Evolutionary conservation across 1,140 invertebrate genomes (phyloP).

Genomic region (Temnothorax nylanderi): DNA sequence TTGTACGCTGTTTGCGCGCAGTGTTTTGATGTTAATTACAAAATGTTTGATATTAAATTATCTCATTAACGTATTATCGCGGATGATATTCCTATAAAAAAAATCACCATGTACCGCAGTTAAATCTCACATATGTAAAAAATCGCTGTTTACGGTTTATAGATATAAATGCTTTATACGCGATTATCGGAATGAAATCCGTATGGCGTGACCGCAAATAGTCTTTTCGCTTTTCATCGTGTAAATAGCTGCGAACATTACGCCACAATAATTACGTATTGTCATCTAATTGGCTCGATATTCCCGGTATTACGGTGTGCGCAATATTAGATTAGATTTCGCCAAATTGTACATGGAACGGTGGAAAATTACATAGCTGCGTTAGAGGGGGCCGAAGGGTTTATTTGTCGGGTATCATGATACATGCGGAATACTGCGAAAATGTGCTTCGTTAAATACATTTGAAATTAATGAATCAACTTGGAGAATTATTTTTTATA

Average conservation of each 20-base stretch:
- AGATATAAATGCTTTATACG: background rate
- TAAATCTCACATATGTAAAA: background rate
- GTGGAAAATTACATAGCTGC: constrained; percentile 47
- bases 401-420: constrained; percentile 17
- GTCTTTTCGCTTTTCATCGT: constrained; percentile 51
- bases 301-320: constrained; percentile 36
- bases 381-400: constrained; percentile 32
- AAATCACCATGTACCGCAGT: background rate
- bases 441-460: constrained; percentile 10
- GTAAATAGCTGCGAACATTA: constrained; percentile 41
- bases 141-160: constrained; percentile 7
- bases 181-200: constrained; percentile 39
- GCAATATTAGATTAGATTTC: constrained; percentile 61
- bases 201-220: constrained; percentile 33
- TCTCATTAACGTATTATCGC: background rate
- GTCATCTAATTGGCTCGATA: constrained; percentile 61
- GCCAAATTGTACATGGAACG: constrained; percentile 46
- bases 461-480: constrained; percentile 20
- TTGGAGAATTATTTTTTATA: background rate
- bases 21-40: constrained; percentile 11
- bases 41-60: constrained; percentile 4
- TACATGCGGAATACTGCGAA: background rate
- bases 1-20: background rate
- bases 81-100: background rate
- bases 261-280: constrained; percentile 61